Base-by-base conservation (phyloP, 1,140 invertebrate species). In the Drosophila pachea region DNA sequence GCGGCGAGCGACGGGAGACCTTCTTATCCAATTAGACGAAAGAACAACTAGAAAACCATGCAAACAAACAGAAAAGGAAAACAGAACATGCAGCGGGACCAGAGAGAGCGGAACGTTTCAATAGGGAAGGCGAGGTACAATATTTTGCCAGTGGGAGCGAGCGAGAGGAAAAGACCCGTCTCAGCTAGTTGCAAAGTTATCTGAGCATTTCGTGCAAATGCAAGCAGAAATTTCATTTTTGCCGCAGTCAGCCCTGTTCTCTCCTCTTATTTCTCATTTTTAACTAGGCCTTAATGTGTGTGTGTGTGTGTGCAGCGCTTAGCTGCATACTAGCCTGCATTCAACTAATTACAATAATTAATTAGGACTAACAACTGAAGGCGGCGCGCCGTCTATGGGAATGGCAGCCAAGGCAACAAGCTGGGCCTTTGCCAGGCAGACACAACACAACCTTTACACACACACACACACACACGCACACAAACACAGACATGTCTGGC, bases 281-380 rank as follows among this genome's bases (percentile, higher is more conserved):
- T 81, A 81, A 81, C 77, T 79, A 45, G 50, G 50, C 67, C 56
- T 58, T 29, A 16, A 31, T 33, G 4, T 48, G n/a, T n/a, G n/a
- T n/a, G n/a, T n/a, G n/a, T n/a, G n/a, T n/a, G n/a, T n/a, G n/a
- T n/a, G n/a, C n/a, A n/a, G n/a, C n/a, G n/a, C n/a, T n/a, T n/a
- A 12, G 45, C 66, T 56, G 60, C 58, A 76, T 74, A 31, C 43
- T 12, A 32, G 70, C 69, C 70, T 76, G 77, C 77, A 81, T 81
- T 81, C 82, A 82, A 81, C 77, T 81, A 81, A 81, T 81, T 81
- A 72, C 74, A 68, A 82, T 81, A 81, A 81, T 81, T 81, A 81
- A 81, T 81, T 82, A 76, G 74, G 73, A 81, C 77, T 82, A 81
- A 81, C 77, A 81, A 82, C 77, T 62, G 38, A 63, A 74, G 70